phyloP scores from a whole-genome alignment of 1,140 invertebrate genomes.

The Diorhabda sublineata region DNA sequence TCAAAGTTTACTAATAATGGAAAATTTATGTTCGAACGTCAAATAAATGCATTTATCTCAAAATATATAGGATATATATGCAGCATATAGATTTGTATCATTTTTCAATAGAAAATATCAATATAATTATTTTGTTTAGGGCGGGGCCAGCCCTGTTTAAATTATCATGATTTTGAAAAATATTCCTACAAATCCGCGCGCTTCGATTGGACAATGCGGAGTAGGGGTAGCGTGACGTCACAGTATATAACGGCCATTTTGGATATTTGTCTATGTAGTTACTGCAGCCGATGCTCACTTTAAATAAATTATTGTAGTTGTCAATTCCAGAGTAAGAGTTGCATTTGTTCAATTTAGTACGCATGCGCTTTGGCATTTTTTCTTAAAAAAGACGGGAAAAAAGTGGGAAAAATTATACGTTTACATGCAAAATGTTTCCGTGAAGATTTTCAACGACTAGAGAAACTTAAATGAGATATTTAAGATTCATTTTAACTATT shows the following conservation, averaged over 20 bases:
- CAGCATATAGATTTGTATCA: conserved; percentile 1
- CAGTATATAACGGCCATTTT: conserved; percentile 26
- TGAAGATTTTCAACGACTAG: background rate
- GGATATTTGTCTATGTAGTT: conserved; percentile 22
- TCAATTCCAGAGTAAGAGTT: conserved; percentile 18
- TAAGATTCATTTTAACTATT: too few species aligned
- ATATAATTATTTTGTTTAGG: conserved; percentile 19
- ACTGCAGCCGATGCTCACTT: conserved; percentile 17
- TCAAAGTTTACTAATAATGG: conserved; percentile 8
- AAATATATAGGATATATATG: background rate
- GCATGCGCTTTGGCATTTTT: conserved; percentile 10
- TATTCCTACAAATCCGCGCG: conserved; percentile 17
- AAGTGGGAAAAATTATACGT: background rate
- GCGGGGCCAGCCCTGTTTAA: conserved; percentile 20
- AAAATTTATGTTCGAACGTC: conserved; percentile 13
- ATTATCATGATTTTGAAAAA: conserved; percentile 25
- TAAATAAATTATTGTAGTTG: conserved; percentile 20
- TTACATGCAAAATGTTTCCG: background rate
- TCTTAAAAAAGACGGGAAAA: background rate
- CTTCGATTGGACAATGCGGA: conserved; percentile 18
- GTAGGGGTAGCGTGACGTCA: conserved; percentile 23
- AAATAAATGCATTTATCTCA: background rate
- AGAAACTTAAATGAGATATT: too few species aligned
- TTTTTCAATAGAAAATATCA: conserved; percentile 19
- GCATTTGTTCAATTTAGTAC: conserved; percentile 14